Base-by-base conservation (phyloP, 2,113 vertebrate genomes). In the Oreochromis tanganicae region DNA sequence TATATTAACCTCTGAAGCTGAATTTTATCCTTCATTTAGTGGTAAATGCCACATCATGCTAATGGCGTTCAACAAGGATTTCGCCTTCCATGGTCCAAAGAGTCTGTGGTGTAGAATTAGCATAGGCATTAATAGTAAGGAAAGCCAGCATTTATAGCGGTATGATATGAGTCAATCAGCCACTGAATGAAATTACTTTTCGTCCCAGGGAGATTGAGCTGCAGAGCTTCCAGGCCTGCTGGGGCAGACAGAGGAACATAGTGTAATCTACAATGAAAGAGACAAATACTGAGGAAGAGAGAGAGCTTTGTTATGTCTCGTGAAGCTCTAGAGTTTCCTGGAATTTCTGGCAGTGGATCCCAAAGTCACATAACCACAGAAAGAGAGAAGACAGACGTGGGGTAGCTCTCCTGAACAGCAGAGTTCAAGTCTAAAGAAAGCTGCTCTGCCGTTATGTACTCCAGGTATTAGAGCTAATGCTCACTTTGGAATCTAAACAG, bases 281-380 rank as follows among this genome's bases (percentile, higher is more conserved):
- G 87, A 83, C 91, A 81, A 87, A 85, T 81, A 81, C 80, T 16
- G 86, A 88, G 88, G 73, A 84, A 93, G 87, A 91, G 89, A 89
- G 87, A 56, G 83, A 89, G 91, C 94, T 94, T 94, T 96, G 94
- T 96, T 95, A 91, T 92, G 94, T 94, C 94, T 95, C 88, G 83
- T 90, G 85, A 92, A 92, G 93, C 94, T 95, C 91, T 90, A 90
- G 93, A 90, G 92, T 94, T 96, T 95, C 91, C 90, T 95, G 94
- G 91, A 95, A 94, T 94, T 92, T 91, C 89, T 94, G 90, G 90
- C 94, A 88, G 61, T 32, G 84, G 86, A 79, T 86, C 83, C 87
- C 71, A 41, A 87, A 93, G 88, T 94, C 93, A 86, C 91, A 91
- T 90, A 93, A 93, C 91, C 87, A 41, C 91, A 92, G 88, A 92